phyloP scores from a whole-genome alignment of 2,888 invertebrate genomes.

The Rhaphigaster nebulosa region DNA sequence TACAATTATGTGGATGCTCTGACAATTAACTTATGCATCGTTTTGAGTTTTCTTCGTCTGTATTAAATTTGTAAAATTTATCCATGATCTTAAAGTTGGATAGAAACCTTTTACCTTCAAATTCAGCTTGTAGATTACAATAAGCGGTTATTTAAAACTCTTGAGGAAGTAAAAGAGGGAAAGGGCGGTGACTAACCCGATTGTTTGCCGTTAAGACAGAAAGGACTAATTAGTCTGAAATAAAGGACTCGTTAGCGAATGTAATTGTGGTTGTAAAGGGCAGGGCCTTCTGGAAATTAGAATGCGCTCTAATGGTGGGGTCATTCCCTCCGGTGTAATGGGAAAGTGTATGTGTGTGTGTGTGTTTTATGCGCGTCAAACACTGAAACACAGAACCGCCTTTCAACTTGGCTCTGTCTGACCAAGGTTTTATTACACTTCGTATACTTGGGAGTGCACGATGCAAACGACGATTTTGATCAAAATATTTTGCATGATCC shows the following conservation, averaged over 20 bases:
- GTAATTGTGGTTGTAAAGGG: constrained; percentile 43
- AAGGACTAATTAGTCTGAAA: constrained; percentile 31
- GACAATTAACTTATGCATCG: no score
- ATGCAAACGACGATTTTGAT: no score
- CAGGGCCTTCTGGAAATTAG: constrained; percentile 17
- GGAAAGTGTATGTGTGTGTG: neutral
- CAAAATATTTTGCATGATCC: no score
- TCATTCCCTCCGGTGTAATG: neutral
- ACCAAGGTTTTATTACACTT: no score
- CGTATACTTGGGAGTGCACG: no score
- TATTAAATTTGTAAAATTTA: no score
- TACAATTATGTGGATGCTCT: no score
- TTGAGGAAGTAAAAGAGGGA: neutral
- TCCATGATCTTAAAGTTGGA: no score
- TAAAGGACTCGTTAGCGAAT: constrained; percentile 49
- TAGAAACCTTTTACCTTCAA: neutral
- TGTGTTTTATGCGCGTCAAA: neutral
- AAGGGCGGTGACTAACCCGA: neutral
- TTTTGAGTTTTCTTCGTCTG: no score
- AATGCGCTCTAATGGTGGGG: constrained; percentile 30
- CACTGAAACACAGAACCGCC: neutral
- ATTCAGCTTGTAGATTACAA: neutral
- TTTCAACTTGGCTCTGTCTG: neutral
- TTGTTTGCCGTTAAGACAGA: constrained; percentile 42
- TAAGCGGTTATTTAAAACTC: neutral